Percentiles rank a stretch among this genome's conserved stretches.
Conservation (phyloP, 2,888 invertebrate genomes). For the Marasmarcha lunaedactyla region DNA sequence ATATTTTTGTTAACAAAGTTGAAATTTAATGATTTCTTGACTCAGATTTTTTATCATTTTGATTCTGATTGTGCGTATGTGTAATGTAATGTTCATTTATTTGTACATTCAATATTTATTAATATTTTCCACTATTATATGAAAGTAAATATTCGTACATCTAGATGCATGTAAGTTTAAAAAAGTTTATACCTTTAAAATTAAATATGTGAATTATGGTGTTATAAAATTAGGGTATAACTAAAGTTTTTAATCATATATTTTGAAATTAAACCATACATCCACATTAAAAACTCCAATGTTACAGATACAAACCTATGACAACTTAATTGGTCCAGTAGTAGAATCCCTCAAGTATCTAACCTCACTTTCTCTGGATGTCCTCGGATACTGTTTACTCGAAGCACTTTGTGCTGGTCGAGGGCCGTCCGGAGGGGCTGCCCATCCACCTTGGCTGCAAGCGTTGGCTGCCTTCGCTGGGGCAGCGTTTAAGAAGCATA, state of each 20-base stretch:
- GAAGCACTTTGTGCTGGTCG: slow-evolving; percentile 76
- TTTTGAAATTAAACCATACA: no score
- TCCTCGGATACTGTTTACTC: slow-evolving; percentile 94
- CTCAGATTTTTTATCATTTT: not conserved
- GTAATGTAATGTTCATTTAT: no score
- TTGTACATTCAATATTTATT: no score
- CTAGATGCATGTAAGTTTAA: no score
- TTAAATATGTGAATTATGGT: no score
- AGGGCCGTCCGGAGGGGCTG: slow-evolving; percentile 79
- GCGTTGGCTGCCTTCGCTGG: slow-evolving; percentile 96
- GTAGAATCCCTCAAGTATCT: slow-evolving; percentile 98
- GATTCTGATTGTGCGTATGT: no score
- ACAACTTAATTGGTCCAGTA: slow-evolving; percentile 95
- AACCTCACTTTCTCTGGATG: slow-evolving; percentile 94
- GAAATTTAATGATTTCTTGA: not conserved
- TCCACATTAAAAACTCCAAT: no score
- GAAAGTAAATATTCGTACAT: no score
- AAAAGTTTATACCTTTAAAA: no score
- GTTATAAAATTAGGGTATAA: no score
- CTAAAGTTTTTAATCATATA: no score
- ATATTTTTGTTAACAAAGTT: not conserved
- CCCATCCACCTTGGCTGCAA: slow-evolving; percentile 94
- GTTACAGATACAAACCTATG: slow-evolving; percentile 93
- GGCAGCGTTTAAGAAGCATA: slow-evolving; percentile 96
- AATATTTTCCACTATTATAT: no score